Conservation (phyloP, 2,888 invertebrate genomes). For the Dicyrtomina minuta region DNA sequence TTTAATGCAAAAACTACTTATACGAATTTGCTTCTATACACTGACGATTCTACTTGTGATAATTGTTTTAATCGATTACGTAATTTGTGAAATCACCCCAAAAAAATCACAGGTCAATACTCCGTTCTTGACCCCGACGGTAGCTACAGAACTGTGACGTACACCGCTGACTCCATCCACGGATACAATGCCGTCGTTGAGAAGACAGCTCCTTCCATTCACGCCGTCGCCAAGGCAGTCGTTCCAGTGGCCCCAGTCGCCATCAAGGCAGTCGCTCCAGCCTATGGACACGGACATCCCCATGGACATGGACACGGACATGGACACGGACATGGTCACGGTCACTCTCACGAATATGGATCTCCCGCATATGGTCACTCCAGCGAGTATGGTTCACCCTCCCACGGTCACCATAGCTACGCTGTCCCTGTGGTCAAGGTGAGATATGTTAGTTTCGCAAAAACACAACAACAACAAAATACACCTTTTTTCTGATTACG, state of each 20-base stretch:
- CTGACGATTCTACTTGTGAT: no score
- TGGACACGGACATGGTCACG: constrained; percentile 20
- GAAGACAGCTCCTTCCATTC: constrained; percentile 29
- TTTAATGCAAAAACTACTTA: not conserved
- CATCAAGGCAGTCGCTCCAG: constrained; percentile 5
- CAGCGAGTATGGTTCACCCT: not conserved
- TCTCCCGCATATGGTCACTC: not conserved
- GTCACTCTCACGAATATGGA: not conserved
- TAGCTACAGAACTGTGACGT: constrained; percentile 24
- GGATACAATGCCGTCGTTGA: constrained; percentile 38
- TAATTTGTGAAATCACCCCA: no score
- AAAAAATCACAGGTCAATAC: constrained; percentile 33
- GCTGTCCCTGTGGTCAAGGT: constrained; percentile 17
- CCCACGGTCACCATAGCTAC: constrained; percentile 8
- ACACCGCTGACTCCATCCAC: constrained; percentile 33
- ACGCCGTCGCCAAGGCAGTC: constrained; percentile 30
- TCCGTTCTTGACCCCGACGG: constrained; percentile 29
- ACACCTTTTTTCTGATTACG: not conserved
- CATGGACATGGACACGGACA: constrained; percentile 27
- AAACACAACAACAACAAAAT: not conserved
- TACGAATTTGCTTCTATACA: not conserved
- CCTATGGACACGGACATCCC: constrained; percentile 19
- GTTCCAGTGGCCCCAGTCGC: constrained; percentile 24
- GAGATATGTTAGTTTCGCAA: not conserved
- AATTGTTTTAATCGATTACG: no score